Conservation (phyloP, 1,140 invertebrate species). For the Olivierus martensii region DNA sequence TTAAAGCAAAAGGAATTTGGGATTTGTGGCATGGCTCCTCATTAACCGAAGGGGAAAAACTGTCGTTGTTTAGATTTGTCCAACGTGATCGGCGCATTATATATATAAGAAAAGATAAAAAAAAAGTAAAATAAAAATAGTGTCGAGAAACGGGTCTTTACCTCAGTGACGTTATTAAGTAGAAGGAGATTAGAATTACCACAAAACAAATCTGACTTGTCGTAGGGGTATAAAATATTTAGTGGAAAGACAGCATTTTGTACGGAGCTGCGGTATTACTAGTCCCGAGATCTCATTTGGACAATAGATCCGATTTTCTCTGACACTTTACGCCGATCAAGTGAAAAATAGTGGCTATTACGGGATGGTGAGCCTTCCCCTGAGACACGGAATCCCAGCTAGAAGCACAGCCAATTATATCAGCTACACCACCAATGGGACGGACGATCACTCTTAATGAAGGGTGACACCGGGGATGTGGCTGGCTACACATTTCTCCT, state of each 20-base stretch:
- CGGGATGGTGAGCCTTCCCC: slow-evolving; percentile 1
- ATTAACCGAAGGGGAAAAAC: too few relatives aligned
- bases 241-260: slow-evolving; percentile 12
- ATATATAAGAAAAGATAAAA: too few relatives aligned
- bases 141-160: too few relatives aligned
- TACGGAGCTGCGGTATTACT: slow-evolving; percentile 14
- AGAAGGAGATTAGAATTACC: too few relatives aligned
- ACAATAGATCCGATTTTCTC: slow-evolving; percentile 18
- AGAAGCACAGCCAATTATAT: slow-evolving; percentile 16
- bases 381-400: slow-evolving; percentile 6
- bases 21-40: too few relatives aligned
- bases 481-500: neutral
- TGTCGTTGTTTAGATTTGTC: too few relatives aligned
- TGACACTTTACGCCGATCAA: slow-evolving; percentile 17
- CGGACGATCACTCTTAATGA: slow-evolving; percentile 16
- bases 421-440: slow-evolving; percentile 8
- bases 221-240: too few relatives aligned
- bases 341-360: slow-evolving; percentile 20
- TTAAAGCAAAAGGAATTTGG: too few relatives aligned
- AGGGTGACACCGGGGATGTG: slow-evolving; percentile 1
- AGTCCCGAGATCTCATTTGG: slow-evolving; percentile 16
- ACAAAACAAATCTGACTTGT: too few relatives aligned
- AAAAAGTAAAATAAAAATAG: too few relatives aligned
- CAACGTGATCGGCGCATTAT: too few relatives aligned
- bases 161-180: too few relatives aligned